Conservation (phyloP, 2,888 invertebrate species). For the Argyra leucocephala region DNA sequence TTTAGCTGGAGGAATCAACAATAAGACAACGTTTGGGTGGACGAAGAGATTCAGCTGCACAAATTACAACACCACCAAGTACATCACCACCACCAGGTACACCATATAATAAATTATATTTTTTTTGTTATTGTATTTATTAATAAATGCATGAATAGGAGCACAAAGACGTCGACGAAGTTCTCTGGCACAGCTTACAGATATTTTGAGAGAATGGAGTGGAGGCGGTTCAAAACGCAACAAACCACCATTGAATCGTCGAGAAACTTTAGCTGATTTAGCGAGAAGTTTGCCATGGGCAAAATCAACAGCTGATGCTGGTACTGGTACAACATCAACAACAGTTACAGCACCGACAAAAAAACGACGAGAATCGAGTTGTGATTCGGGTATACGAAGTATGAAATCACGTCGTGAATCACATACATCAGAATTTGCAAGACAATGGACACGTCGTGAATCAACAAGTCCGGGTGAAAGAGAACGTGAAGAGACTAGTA, state of each 20-base stretch:
- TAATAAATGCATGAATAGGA: no score
- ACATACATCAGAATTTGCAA: slow-evolving; percentile 63
- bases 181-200: slow-evolving; percentile 79
- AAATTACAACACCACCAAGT: slow-evolving; percentile 80
- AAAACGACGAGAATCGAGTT: slow-evolving; percentile 78
- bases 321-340: slow-evolving; percentile 35
- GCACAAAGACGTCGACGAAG: slow-evolving; percentile 67
- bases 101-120: background rate
- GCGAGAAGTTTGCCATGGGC: slow-evolving; percentile 79
- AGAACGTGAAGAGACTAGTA: slow-evolving; percentile 32
- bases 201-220: slow-evolving; percentile 80
- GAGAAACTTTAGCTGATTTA: slow-evolving; percentile 80
- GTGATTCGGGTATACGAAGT: slow-evolving; percentile 74
- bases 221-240: slow-evolving; percentile 51
- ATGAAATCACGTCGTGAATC: slow-evolving; percentile 62
- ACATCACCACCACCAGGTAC: slow-evolving; percentile 50
- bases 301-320: slow-evolving; percentile 51
- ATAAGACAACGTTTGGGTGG: slow-evolving; percentile 75
- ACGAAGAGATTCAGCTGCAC: slow-evolving; percentile 81
- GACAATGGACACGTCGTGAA: slow-evolving; percentile 61
- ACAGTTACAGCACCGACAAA: slow-evolving; percentile 47
- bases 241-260: slow-evolving; percentile 63
- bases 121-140: background rate
- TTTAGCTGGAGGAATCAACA: slow-evolving; percentile 64
- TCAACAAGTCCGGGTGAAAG: slow-evolving; percentile 42